A percentile compares a stretch with the other conserved stretches of the same genome.
Conservation (phyloP, 2,113 vertebrate species). For the Corvus hawaiiensis region DNA sequence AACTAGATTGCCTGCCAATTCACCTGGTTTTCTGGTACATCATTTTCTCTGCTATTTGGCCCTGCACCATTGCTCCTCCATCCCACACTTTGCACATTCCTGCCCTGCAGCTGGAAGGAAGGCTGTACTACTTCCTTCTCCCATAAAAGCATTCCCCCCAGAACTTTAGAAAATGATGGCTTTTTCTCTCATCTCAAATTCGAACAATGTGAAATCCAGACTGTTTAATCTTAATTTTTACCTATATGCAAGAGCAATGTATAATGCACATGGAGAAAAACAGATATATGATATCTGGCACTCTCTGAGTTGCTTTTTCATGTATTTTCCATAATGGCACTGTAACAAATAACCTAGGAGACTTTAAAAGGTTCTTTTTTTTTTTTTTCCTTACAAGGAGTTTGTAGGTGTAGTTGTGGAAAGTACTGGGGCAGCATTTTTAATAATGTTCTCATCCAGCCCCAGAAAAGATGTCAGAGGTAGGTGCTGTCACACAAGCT, state of each 20-base stretch:
- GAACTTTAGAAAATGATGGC: not conserved
- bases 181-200: not conserved
- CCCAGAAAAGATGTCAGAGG: not conserved
- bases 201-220: conserved; percentile 15
- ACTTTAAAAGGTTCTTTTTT: not conserved
- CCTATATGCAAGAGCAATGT: not conserved
- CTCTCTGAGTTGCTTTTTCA: not conserved
- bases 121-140: not conserved
- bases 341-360: not conserved
- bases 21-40: not conserved
- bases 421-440: not conserved
- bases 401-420: not conserved
- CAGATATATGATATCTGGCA: not conserved
- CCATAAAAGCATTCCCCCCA: not conserved
- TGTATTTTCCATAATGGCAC: not conserved
- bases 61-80: not conserved
- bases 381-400: not conserved
- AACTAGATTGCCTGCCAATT: not conserved
- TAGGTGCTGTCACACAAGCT: not conserved
- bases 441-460: not conserved
- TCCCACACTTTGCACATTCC: not conserved
- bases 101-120: not conserved
- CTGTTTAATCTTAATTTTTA: not conserved
- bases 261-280: not conserved
- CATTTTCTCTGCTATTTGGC: not conserved